Conservation (phyloP, 2,113 vertebrate genomes). For the Triplophysa dalaica region DNA sequence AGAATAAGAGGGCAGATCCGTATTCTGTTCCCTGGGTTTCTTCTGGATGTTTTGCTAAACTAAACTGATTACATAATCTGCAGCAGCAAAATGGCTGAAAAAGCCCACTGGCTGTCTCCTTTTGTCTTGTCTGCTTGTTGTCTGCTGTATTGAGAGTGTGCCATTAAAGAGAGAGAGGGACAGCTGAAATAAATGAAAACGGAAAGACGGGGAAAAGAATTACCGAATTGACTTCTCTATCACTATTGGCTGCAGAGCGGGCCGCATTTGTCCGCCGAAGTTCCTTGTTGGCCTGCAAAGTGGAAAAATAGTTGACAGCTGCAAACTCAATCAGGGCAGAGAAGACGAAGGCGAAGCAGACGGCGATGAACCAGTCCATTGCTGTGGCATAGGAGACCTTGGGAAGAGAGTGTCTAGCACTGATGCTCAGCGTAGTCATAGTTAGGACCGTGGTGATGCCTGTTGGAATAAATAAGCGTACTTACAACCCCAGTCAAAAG, state of each 20-base stretch:
- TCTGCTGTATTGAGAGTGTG: conserved; percentile 48
- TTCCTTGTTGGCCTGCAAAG: conserved; percentile 85
- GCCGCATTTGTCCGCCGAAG: conserved; percentile 77
- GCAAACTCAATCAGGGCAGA: conserved; percentile 97
- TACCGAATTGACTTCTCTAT: conserved; percentile 84
- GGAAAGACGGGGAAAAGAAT: conserved; percentile 56
- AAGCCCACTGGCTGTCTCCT: conserved; percentile 70
- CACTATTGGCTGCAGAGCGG: conserved; percentile 65
- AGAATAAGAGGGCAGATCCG: conserved; percentile 42
- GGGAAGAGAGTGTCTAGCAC: conserved; percentile 89
- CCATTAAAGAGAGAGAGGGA: not conserved
- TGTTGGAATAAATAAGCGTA: conserved; percentile 56
- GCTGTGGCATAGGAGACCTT: conserved; percentile 95
- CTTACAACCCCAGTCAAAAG: not conserved
- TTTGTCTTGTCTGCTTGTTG: conserved; percentile 66
- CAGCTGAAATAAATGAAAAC: conserved; percentile 6
- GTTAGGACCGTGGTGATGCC: conserved; percentile 95
- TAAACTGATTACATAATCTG: conserved; percentile 73
- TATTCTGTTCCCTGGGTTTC: conserved; percentile 54
- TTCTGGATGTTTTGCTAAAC: conserved; percentile 71
- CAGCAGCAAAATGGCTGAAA: conserved; percentile 57
- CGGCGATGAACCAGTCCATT: conserved; percentile 98
- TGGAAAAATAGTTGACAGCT: conserved; percentile 98
- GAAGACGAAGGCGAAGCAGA: conserved; percentile 96
- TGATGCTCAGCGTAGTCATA: conserved; percentile 95